A percentile compares a stretch with the other conserved stretches of the same genome.
Evolutionary conservation across 2,888 invertebrate species (phyloP).

Genomic region (Dichetophora obliterata): DNA sequence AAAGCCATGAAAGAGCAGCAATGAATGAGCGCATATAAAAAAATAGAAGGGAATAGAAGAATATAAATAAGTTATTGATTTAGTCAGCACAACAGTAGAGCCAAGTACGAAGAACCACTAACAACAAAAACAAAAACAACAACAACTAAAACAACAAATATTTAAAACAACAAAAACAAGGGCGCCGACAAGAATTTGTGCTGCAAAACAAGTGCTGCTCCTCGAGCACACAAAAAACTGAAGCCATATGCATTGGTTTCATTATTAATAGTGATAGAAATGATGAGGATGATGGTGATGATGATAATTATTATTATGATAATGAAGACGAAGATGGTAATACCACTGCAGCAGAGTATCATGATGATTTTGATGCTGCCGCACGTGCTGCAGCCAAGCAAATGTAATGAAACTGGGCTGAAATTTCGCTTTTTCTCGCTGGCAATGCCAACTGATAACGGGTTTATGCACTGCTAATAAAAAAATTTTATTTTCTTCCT

Average conservation of each 20-base stretch:
- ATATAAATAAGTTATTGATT: constrained; percentile 27
- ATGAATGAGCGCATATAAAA: background rate
- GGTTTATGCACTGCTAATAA: background rate
- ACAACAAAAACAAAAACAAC: background rate
- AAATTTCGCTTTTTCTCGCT: constrained; percentile 26
- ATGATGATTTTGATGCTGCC: background rate
- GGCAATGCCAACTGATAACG: background rate
- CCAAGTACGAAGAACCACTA: background rate
- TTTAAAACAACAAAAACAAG: background rate
- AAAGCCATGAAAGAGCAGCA: background rate
- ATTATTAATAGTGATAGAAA: too few species aligned
- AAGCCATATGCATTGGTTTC: background rate
- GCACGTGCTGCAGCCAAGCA: background rate
- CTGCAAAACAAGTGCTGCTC: background rate
- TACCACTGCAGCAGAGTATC: background rate
- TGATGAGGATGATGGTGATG: too few species aligned
- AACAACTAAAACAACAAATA: background rate
- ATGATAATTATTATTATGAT: too few species aligned
- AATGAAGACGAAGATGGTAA: too few species aligned
- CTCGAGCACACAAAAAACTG: background rate
- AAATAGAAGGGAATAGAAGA: background rate
- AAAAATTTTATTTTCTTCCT: background rate
- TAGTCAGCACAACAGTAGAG: background rate
- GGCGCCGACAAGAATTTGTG: background rate
- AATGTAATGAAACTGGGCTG: constrained; percentile 4